Base-by-base conservation (phyloP, 2,888 invertebrate genomes). In the Dicranocentrus wangi region DNA sequence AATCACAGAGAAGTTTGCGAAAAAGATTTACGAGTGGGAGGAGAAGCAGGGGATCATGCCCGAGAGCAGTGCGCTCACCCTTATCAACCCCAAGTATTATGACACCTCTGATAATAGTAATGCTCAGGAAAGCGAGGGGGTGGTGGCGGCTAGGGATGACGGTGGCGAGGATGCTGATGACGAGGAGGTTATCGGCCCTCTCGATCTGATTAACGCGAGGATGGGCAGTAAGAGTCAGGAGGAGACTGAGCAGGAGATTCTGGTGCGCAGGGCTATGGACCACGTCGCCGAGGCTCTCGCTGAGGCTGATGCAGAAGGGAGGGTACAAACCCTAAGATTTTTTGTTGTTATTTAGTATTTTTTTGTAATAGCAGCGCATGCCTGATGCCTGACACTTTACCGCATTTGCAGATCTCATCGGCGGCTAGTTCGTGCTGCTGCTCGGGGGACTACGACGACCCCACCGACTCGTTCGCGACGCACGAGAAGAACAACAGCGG, bases 11-110 rank as follows among this genome's bases (percentile, higher is more conserved):
- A 95, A 95, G 86, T 97, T 97, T 88, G 95, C 96, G 0, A 93
- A 94, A 27, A 95, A 95, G 87, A 90, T 97, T 0, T 95, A 95
- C 88, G 96, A 96, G 88, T 97, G 96, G 96, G 87, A 88, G 81
- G 94, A 95, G 87, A 93, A 94, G n/a, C 90, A 93, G 81, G 95
- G 95, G 1, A 95, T 95, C 78, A 93, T 93, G 0, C 95, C 95
- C 0, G 95, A 95, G 88, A 93, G 93, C 0, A 95, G 95, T 0
- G 95, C 95, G 0, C 94, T 95, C 85, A 94, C 95, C 0, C 89
- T 95, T 0, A 90, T 95, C 1, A 92, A 91, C 87, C 92, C 93
- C 0, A 91, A 90, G 19, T 87, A 87, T 43, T 83, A 81, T 39
- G 76, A 75, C 17, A 58, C 7, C 21, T n/a, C 5, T 15, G 32